Conservation (phyloP, 1,140 invertebrate genomes). For the Diplogasteroides magnus region DNA sequence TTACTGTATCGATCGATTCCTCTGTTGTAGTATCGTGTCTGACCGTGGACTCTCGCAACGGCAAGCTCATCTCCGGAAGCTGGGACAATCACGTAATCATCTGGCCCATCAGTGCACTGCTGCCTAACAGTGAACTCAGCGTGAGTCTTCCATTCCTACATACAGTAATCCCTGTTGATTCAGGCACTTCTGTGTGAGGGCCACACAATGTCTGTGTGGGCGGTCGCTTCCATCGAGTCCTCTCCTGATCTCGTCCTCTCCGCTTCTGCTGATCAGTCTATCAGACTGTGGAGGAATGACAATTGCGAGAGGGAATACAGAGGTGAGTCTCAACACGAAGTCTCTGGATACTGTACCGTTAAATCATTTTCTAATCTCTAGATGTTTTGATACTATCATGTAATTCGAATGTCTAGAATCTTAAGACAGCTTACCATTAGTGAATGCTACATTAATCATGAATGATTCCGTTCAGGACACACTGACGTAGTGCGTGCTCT, state of each 20-base stretch:
- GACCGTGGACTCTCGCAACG: slow-evolving; percentile 14
- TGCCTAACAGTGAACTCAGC: background rate
- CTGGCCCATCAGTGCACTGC: slow-evolving; percentile 36
- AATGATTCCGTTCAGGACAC: slow-evolving; percentile 65
- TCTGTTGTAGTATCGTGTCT: slow-evolving; percentile 38
- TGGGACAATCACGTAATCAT: slow-evolving; percentile 45
- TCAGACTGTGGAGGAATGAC: slow-evolving; percentile 72
- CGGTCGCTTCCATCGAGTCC: slow-evolving; percentile 68
- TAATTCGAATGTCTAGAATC: too few relatives aligned
- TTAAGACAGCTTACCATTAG: too few relatives aligned
- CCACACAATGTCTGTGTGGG: slow-evolving; percentile 81
- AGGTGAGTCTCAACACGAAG: background rate
- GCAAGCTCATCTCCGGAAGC: slow-evolving; percentile 27
- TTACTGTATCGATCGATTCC: background rate
- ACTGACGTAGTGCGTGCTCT: slow-evolving; percentile 82
- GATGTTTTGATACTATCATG: too few relatives aligned
- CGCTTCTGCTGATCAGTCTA: slow-evolving; percentile 81
- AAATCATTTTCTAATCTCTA: too few relatives aligned
- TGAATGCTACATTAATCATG: background rate
- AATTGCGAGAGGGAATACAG: slow-evolving; percentile 55
- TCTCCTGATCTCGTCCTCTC: slow-evolving; percentile 38
- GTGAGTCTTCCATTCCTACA: background rate
- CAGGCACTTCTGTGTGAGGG: slow-evolving; percentile 56
- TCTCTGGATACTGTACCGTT: too few relatives aligned
- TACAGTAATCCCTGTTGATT: too few relatives aligned